Base-by-base conservation (phyloP, 2,113 vertebrate species). In the Ceyx margarethae region DNA sequence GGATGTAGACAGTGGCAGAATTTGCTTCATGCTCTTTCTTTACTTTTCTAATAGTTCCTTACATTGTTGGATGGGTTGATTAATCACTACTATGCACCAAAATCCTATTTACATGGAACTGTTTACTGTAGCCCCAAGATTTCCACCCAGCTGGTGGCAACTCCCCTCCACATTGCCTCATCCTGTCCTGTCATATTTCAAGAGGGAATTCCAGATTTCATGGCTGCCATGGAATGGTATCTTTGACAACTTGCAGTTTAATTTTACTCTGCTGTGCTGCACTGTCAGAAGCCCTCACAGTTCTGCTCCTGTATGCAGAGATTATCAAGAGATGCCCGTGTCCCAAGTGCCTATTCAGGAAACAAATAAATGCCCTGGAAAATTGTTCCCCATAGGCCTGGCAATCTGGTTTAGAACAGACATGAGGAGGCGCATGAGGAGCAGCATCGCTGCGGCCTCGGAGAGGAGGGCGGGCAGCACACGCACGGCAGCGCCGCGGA, bases 401-500 rank as follows among this genome's bases (percentile, higher is more conserved):
- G 64, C 87, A 88, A 10, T 80, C 54, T 67, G 72, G 46, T 31
- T 58, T 58, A 54, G 75, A 76, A 18, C 2, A 53, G 54, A 56
- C 12, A 2, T 6, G 53, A 87, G 40, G 62, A 56, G 28, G n/a
- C 1, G 1, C 3, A 45, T 23, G 57, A 82, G 62, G 50, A 85
- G 62, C 71, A 76, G 62, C 82, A 58, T 4, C 76, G 11, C 6
- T 1, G 3, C 0, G 0, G 81, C 51, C 51, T 51, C 4, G 3
- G 83, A n/a, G 73, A 50, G 43, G 35, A 54, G 60, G 80, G 31
- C 0, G 0, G 82, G 54, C 22, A 62, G 10, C 53, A 40, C 2
- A 10, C 2, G 3, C 2, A 4, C 35, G 10, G 53, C 53, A 57
- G 8, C 0, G 0, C 61, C 40, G 2, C 46, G 11, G 31, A 0